These are phyloP conservation scores for Nesogale talazaci DNA, from an alignment of 2,113 vertebrate genomes.

Conservation along the genomic window DNA sequence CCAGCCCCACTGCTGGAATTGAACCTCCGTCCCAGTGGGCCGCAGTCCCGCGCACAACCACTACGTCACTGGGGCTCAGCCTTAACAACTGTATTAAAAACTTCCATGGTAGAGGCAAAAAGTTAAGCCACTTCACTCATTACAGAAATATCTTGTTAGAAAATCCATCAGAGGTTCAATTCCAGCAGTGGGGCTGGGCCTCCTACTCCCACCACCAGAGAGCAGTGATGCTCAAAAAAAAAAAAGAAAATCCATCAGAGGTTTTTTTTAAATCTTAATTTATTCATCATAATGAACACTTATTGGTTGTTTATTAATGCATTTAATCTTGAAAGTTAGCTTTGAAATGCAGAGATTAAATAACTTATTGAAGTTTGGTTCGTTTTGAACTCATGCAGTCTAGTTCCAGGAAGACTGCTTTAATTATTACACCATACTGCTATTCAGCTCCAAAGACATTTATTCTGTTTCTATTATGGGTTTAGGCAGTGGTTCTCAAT, in stretches of 20 bases:
- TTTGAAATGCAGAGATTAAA: background rate
- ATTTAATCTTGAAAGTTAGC: conserved; percentile 1
- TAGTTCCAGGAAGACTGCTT: background rate
- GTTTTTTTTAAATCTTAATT: background rate
- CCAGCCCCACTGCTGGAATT: too few species aligned
- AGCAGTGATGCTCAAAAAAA: too few species aligned
- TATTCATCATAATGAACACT: background rate
- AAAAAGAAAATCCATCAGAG: conserved; percentile 19
- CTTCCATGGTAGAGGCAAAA: background rate
- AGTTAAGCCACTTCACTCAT: conserved; percentile 23
- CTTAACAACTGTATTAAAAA: background rate
- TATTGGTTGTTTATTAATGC: background rate
- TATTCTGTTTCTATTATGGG: background rate
- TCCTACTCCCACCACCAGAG: too few species aligned
- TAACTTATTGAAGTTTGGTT: too few species aligned
- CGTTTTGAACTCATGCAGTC: background rate
- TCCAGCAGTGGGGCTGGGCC: too few species aligned
- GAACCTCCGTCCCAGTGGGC: too few species aligned
- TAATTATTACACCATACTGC: background rate
- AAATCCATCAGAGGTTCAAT: conserved; percentile 3
- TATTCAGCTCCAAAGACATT: background rate
- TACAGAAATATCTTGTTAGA: background rate
- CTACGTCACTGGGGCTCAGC: too few species aligned
- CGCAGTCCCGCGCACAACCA: too few species aligned
- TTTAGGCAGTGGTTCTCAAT: background rate